phyloP scores from a whole-genome alignment of 2,113 vertebrate species.

The Epinephelus fuscoguttatus region DNA sequence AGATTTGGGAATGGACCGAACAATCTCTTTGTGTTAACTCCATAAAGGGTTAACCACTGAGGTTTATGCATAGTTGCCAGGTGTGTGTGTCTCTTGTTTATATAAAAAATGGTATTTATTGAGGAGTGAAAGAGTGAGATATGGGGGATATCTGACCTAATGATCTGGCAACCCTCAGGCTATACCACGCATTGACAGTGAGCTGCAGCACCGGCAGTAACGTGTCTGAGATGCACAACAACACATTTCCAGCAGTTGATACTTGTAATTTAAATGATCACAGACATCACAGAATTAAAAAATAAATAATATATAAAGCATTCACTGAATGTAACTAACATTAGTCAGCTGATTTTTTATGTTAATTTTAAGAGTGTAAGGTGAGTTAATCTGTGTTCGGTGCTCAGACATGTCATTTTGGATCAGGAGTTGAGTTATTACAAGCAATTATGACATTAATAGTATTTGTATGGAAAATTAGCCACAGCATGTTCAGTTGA shows the following conservation, averaged over 20 bases:
- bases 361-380: background rate
- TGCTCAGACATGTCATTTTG: background rate
- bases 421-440: background rate
- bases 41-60: background rate
- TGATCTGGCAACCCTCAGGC: constrained; percentile 7
- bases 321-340: too few species aligned
- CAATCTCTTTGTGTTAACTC: background rate
- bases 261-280: background rate
- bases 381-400: background rate
- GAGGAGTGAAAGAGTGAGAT: background rate
- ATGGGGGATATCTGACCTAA: constrained; percentile 2
- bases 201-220: background rate
- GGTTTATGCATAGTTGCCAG: background rate
- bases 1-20: background rate
- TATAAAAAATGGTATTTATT: background rate
- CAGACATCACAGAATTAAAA: background rate
- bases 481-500: background rate
- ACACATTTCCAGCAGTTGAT: background rate
- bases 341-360: too few species aligned
- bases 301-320: too few species aligned
- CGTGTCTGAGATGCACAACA: background rate
- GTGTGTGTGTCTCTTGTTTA: background rate
- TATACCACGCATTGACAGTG: background rate
- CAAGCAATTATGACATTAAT: background rate
- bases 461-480: background rate